Percentiles rank a stretch among this genome's conserved stretches.
phyloP scores from a whole-genome alignment of 2,113 vertebrate species.

The Lampris incognitus region DNA sequence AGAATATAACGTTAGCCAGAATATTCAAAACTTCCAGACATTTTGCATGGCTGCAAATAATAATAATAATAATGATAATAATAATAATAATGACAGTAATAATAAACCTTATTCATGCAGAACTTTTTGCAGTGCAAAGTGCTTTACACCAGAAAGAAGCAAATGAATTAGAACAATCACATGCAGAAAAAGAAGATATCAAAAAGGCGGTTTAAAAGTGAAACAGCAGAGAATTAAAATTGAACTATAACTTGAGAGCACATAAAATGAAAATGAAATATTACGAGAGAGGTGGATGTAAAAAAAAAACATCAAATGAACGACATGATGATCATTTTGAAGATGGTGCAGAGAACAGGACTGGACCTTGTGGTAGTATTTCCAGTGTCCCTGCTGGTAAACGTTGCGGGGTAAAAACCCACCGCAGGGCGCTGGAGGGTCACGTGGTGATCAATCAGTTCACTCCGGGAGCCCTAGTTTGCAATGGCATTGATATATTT shows the following conservation, averaged over 20 bases:
- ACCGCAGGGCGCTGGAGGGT: conserved; percentile 75
- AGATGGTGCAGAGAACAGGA: conserved; percentile 38
- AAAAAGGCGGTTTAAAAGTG: no score
- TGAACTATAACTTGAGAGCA: no score
- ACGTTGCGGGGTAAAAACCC: conserved; percentile 79
- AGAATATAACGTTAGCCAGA: not conserved
- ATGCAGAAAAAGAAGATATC: no score
- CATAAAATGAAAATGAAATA: not conserved
- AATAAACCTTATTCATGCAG: no score
- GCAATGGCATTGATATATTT: conserved; percentile 47
- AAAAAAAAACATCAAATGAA: not conserved
- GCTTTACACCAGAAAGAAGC: no score
- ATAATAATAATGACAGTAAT: no score
- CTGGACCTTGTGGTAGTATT: conserved; percentile 53
- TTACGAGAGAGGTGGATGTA: not conserved
- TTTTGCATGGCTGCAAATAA: not conserved
- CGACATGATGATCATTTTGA: no score
- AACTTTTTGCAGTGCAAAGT: no score
- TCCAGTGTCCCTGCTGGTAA: conserved; percentile 72
- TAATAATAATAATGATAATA: no score
- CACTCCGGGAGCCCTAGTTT: conserved; percentile 70
- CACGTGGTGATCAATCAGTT: conserved; percentile 81
- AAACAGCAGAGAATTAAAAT: no score
- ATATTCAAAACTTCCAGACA: conserved; percentile 17
- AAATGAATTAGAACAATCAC: no score